These are phyloP conservation scores for Brachionus paranguensis DNA, from an alignment of 1,140 invertebrate genomes.

Conservation along the genomic window DNA sequence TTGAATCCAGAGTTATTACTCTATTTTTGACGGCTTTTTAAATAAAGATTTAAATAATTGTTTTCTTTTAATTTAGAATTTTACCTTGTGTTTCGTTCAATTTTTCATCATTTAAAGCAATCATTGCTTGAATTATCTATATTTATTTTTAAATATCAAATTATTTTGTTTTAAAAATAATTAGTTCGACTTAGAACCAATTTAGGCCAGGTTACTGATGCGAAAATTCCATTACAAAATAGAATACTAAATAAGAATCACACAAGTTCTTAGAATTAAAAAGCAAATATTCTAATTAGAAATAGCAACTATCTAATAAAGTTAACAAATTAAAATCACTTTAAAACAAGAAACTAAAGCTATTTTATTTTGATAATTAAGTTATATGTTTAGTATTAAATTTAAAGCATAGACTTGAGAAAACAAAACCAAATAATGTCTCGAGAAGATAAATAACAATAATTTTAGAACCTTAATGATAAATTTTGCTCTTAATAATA, in stretches of 20 bases:
- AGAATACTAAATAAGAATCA: not conserved
- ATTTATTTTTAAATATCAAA: not conserved
- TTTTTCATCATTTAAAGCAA: not conserved
- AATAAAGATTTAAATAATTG: no score
- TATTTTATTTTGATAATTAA: not conserved
- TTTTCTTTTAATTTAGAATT: not conserved
- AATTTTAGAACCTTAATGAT: not conserved
- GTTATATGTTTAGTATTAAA: no score
- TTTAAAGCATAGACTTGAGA: not conserved
- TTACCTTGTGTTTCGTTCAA: not conserved
- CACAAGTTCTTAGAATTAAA: not conserved
- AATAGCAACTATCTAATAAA: not conserved
- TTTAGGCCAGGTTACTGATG: not conserved
- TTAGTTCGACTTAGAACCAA: not conserved
- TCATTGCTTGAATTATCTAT: not conserved
- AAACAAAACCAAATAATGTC: not conserved
- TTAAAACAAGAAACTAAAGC: not conserved
- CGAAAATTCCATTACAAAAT: not conserved
- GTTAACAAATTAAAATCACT: not conserved
- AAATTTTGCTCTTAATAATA: not conserved
- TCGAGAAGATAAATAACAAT: not conserved
- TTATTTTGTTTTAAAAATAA: not conserved
- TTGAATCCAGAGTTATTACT: constrained; percentile 42
- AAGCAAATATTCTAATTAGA: not conserved
- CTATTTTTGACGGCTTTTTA: not conserved